phyloP scores from a whole-genome alignment of 2,888 invertebrate species.

The Tenthredo notha region DNA sequence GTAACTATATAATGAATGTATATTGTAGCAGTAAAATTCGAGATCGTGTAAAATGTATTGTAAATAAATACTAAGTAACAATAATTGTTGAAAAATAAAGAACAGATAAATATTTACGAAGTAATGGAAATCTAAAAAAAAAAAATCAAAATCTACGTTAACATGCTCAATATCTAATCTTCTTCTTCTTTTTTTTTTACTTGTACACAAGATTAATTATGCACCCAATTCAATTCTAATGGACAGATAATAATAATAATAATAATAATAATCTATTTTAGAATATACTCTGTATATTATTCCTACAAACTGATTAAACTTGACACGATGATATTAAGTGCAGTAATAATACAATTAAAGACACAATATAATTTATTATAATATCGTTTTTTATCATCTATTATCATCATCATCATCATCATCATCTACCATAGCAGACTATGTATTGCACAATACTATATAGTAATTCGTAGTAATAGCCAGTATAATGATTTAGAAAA shows the following conservation, averaged over 20 bases:
- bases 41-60: slow-evolving; percentile 12
- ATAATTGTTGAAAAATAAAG: background rate
- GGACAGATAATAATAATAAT: slow-evolving; percentile 6
- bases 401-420: background rate
- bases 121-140: background rate
- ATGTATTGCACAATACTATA: slow-evolving; percentile 16
- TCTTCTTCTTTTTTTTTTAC: background rate
- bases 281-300: background rate
- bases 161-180: background rate
- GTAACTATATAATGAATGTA: background rate
- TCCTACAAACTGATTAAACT: background rate
- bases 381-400: background rate
- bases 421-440: background rate
- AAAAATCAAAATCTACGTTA: background rate
- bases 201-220: background rate
- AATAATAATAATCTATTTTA: background rate
- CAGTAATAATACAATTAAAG: slow-evolving; percentile 5
- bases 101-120: background rate
- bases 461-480: slow-evolving; percentile 3
- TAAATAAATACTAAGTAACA: background rate
- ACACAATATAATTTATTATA: background rate
- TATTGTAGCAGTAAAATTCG: background rate
- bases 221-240: background rate
- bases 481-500: background rate
- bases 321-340: background rate